Percentiles rank a stretch among this genome's conserved stretches.
phyloP scores from a whole-genome alignment of 2,888 invertebrate genomes.

The Amblyjoppa proteus region DNA sequence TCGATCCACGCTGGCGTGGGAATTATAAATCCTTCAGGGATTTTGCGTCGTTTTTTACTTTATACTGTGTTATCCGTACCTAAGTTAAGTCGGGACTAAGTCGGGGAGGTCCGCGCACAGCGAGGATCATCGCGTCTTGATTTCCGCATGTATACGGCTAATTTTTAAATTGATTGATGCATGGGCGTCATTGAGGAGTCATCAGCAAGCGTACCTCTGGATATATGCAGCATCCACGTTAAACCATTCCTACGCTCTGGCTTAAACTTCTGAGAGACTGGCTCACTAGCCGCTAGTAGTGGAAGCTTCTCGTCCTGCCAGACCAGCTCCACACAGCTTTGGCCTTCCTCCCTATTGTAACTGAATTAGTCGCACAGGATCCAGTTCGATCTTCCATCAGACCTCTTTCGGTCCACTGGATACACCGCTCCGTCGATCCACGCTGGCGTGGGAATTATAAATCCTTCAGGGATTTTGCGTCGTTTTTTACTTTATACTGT shows the following conservation, averaged over 20 bases:
- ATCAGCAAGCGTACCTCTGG: slow-evolving; percentile 33
- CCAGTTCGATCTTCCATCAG: slow-evolving; percentile 57
- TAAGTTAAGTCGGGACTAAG: not conserved
- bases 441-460: not conserved
- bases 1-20: not conserved
- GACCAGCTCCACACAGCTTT: slow-evolving; percentile 23
- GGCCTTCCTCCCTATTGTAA: slow-evolving; percentile 48
- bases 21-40: slow-evolving; percentile 2
- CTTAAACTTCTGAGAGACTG: slow-evolving; percentile 63
- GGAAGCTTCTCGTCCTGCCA: slow-evolving; percentile 22
- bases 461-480: not conserved
- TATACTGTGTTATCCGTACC: not conserved
- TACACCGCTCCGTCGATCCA: not conserved
- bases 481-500: not conserved
- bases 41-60: not conserved
- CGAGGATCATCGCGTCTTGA: no score
- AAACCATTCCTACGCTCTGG: slow-evolving; percentile 53
- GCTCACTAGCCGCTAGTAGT: slow-evolving; percentile 32
- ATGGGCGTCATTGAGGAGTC: slow-evolving; percentile 41
- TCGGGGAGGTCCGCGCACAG: no score
- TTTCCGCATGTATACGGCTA: no score
- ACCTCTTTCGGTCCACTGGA: slow-evolving; percentile 13
- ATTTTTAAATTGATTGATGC: no score
- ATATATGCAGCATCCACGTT: slow-evolving; percentile 46
- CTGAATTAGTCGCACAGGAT: slow-evolving; percentile 63